Conservation (phyloP, 2,888 invertebrate genomes). For the Diarsia brunnea region DNA sequence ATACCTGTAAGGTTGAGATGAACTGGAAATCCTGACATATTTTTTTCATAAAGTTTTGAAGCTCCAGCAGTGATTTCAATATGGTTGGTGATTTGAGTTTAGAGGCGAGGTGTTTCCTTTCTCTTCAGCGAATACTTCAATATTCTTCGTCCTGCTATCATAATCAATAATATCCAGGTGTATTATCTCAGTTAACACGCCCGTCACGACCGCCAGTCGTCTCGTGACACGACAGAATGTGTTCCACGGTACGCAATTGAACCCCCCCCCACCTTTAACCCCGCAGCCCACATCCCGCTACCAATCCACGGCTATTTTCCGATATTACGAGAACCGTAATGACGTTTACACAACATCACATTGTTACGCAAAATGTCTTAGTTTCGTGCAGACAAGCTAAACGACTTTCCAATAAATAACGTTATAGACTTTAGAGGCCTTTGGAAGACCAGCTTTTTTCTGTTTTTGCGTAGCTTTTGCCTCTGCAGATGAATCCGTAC, state of each 20-base stretch:
- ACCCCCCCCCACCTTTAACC: constrained; percentile 37
- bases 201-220: background rate
- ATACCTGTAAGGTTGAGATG: background rate
- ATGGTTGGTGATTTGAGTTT: background rate
- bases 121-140: background rate
- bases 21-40: background rate
- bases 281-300: background rate
- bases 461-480: background rate
- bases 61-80: background rate
- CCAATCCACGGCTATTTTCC: constrained; percentile 32
- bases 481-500: background rate
- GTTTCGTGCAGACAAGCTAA: background rate
- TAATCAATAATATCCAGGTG: background rate
- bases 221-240: background rate
- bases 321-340: constrained; percentile 32
- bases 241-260: background rate
- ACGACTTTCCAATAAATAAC: background rate
- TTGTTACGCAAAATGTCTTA: constrained; percentile 21
- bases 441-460: background rate
- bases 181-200: background rate
- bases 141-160: background rate
- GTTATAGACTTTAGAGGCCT: background rate
- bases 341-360: constrained; percentile 18
- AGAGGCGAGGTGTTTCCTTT: background rate
- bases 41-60: background rate